Conservation (phyloP, 1,140 invertebrate species). For the Chelonus insularis region DNA sequence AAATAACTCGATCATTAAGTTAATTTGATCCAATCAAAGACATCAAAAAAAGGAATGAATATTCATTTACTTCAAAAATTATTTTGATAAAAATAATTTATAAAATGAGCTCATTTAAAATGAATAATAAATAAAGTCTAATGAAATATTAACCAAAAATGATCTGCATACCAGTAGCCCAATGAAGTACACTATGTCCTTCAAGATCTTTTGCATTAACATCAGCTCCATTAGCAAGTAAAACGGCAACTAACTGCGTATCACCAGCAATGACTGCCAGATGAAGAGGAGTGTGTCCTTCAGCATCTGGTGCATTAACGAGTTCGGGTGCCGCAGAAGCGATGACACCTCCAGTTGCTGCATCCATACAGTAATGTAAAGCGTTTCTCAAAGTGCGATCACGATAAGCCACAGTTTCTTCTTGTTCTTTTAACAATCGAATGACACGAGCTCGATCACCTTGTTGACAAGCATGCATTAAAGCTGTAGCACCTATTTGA, state of each 20-base stretch:
- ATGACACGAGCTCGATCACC: constrained; percentile 64
- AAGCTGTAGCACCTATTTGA: constrained; percentile 67
- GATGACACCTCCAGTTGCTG: constrained; percentile 71
- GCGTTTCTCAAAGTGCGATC: constrained; percentile 85
- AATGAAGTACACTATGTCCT: constrained; percentile 94
- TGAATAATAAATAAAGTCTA: no score
- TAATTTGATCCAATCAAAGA: no score
- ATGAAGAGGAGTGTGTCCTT: constrained; percentile 92
- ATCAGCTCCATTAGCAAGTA: constrained; percentile 82
- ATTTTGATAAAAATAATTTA: no score
- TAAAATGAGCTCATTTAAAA: no score
- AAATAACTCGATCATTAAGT: no score
- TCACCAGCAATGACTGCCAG: constrained; percentile 91
- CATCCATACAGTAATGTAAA: constrained; percentile 89
- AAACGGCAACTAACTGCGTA: constrained; percentile 76
- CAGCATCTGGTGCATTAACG: constrained; percentile 81
- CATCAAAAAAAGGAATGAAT: no score
- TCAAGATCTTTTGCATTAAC: constrained; percentile 89
- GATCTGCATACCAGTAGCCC: constrained; percentile 94
- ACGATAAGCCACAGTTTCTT: constrained; percentile 60
- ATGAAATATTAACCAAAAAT: no score
- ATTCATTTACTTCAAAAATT: no score
- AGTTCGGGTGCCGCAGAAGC: constrained; percentile 77
- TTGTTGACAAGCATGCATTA: constrained; percentile 91
- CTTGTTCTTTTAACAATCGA: constrained; percentile 59